phyloP scores from a whole-genome alignment of 2,888 invertebrate genomes.

The Lamellibrachia columna region DNA sequence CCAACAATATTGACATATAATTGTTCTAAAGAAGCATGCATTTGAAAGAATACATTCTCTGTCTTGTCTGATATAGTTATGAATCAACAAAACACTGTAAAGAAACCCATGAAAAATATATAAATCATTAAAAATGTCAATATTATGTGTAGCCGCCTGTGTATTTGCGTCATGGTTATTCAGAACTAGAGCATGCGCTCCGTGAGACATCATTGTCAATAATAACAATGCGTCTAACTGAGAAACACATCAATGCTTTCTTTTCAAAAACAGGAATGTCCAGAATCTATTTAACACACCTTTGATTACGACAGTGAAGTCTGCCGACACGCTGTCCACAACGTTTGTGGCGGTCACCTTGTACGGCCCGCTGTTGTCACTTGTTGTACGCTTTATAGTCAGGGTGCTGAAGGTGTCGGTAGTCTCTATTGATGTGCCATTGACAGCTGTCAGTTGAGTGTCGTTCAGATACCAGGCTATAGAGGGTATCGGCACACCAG shows the following conservation, averaged over 20 bases:
- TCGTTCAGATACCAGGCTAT: conserved; percentile 78
- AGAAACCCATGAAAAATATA: too few relatives aligned
- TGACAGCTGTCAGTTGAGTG: conserved; percentile 50
- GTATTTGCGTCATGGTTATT: not conserved
- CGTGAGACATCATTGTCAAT: too few relatives aligned
- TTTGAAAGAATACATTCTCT: not conserved
- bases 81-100: not conserved
- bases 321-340: conserved; percentile 39
- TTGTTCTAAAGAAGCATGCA: not conserved
- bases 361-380: conserved; percentile 59
- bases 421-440: conserved; percentile 30
- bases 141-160: not conserved
- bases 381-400: conserved; percentile 40
- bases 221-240: too few relatives aligned
- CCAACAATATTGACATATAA: not conserved
- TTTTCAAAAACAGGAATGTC: too few relatives aligned
- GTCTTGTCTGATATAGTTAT: not conserved
- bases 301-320: conserved; percentile 39
- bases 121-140: too few relatives aligned
- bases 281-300: conserved; percentile 31
- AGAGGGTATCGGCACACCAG: conserved; percentile 78
- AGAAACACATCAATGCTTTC: too few relatives aligned
- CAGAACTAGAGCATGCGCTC: not conserved
- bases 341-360: conserved; percentile 40
- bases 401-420: conserved; percentile 29